Evolutionary conservation across 2,113 vertebrate species (phyloP).

Genomic region (Oryzias celebensis): DNA sequence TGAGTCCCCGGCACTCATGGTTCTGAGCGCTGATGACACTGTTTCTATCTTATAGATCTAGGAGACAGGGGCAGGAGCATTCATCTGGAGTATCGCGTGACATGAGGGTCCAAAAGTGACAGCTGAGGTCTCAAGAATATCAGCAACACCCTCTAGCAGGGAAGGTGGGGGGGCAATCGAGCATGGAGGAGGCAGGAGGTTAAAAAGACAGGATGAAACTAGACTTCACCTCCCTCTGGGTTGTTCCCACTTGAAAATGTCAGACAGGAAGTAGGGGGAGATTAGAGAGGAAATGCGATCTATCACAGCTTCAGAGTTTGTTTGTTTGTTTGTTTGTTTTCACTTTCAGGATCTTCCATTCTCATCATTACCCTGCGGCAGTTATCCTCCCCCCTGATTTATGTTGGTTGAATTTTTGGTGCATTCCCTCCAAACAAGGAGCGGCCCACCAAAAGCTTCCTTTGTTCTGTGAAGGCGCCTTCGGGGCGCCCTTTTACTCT

Average conservation of each 20-base stretch:
- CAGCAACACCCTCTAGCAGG: neutral
- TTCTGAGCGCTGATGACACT: neutral
- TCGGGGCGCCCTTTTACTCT: no score
- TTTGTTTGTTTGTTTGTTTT: no score
- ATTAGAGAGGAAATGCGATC: conserved; percentile 4
- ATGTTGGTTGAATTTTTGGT: no score
- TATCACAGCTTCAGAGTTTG: neutral
- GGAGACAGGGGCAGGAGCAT: neutral
- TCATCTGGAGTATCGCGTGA: conserved; percentile 24
- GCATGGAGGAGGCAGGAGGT: conserved; percentile 11
- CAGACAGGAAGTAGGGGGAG: conserved; percentile 10
- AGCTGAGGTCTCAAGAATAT: conserved; percentile 15
- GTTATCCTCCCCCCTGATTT: no score
- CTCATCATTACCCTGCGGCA: no score
- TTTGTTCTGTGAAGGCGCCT: no score
- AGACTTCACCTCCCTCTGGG: no score
- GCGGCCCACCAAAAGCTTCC: no score
- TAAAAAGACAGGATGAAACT: neutral
- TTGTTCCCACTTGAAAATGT: conserved; percentile 17
- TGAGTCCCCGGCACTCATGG: neutral
- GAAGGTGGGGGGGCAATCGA: neutral
- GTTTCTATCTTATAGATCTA: neutral
- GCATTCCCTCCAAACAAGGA: no score
- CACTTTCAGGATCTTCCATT: no score
- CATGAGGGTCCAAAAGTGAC: conserved; percentile 15